Percentiles rank a stretch among this genome's conserved stretches.
Evolutionary conservation across 2,113 vertebrate species (phyloP).

Genomic region (Bathybates hornii): DNA sequence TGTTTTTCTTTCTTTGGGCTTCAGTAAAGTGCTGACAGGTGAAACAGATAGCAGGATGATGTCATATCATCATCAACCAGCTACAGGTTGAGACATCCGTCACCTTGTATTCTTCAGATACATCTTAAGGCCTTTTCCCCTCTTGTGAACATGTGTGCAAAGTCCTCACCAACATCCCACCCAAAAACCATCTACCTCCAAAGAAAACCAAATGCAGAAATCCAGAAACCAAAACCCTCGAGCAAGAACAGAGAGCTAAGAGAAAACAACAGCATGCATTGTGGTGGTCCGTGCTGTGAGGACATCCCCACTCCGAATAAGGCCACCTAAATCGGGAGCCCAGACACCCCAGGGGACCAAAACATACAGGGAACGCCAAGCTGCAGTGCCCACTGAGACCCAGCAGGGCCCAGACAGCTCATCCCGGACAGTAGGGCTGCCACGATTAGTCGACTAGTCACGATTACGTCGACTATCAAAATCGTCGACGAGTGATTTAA

Average conservation of each 20-base stretch:
- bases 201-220: background rate
- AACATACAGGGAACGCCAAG: background rate
- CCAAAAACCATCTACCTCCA: background rate
- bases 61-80: background rate
- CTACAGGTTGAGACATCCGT: background rate
- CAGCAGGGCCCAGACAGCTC: background rate
- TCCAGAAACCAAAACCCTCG: background rate
- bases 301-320: fast-evolving
- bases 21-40: background rate
- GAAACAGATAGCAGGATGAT: background rate
- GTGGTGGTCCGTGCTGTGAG: background rate
- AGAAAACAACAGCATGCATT: background rate
- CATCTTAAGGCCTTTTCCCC: fast-evolving
- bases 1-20: background rate
- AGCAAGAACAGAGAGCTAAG: background rate
- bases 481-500: no score
- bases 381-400: background rate
- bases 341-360: background rate
- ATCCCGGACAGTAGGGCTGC: background rate
- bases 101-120: background rate
- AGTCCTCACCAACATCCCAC: background rate
- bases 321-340: background rate
- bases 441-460: no score
- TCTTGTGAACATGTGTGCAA: background rate
- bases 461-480: no score